These are phyloP conservation scores for Chelonoidis abingdonii DNA, from an alignment of 2,113 vertebrate genomes.

Conservation along the genomic window DNA sequence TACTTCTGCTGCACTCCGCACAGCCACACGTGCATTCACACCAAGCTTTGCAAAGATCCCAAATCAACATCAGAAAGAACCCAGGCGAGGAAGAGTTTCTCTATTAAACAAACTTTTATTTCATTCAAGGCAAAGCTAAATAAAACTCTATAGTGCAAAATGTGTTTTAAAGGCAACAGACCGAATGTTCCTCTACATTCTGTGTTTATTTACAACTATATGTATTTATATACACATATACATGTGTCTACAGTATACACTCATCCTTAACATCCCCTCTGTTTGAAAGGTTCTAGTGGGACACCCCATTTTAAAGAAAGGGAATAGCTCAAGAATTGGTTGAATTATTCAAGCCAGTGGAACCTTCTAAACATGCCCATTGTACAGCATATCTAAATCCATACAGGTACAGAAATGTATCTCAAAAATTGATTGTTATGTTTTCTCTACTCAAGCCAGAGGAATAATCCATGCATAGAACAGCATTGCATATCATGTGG, in stretches of 20 bases:
- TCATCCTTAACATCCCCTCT: not conserved
- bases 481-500: slow-evolving; percentile 63
- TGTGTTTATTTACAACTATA: not conserved
- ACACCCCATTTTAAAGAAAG: not conserved
- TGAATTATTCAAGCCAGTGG: not conserved
- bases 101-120: slow-evolving; percentile 80
- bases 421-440: not conserved
- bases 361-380: not conserved
- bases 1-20: not conserved
- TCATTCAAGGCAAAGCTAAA: slow-evolving; percentile 80
- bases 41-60: not conserved
- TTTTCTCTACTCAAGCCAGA: slow-evolving; percentile 55
- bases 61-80: not conserved
- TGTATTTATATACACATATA: rapidly evolving
- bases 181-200: not conserved
- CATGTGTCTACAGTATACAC: not conserved
- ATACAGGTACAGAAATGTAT: rapidly evolving
- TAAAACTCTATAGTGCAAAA: slow-evolving; percentile 75
- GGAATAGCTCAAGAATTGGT: not conserved
- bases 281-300: not conserved
- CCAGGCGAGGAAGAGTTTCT: not conserved
- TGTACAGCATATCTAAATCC: rapidly evolving
- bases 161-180: slow-evolving; percentile 45
- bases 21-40: not conserved
- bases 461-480: slow-evolving; percentile 74